Conservation (phyloP, 2,113 vertebrate genomes). For the Nothobranchius furzeri region DNA sequence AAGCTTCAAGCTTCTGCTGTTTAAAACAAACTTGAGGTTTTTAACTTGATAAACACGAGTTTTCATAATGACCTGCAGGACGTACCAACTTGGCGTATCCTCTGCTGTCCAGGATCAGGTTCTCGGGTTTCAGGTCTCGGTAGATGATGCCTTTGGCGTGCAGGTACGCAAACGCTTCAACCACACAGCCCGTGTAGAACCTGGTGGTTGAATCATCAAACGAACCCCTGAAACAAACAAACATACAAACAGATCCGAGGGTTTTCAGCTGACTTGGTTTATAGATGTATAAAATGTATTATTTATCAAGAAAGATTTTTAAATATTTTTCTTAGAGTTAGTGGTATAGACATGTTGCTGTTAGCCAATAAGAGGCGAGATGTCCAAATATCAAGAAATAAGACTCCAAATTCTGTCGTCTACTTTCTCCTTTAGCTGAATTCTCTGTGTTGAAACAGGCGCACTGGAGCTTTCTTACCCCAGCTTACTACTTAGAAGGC, state of each 20-base stretch:
- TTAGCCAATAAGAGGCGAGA: no score
- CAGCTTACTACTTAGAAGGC: no score
- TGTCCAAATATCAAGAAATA: no score
- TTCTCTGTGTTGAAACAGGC: no score
- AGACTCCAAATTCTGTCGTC: no score
- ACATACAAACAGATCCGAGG: not conserved
- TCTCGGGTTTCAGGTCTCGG: slow-evolving; percentile 98
- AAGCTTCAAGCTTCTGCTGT: no score
- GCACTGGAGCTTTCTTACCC: no score
- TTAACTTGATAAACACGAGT: not conserved
- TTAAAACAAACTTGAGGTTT: not conserved
- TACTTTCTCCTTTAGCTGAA: no score
- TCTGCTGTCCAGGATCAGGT: slow-evolving; percentile 94
- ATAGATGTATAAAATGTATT: no score
- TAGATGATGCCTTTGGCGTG: slow-evolving; percentile 99
- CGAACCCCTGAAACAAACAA: slow-evolving; percentile 83
- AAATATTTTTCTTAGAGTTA: no score
- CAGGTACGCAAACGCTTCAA: slow-evolving; percentile 96
- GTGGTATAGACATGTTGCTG: no score
- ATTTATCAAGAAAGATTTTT: no score
- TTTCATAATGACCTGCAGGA: not conserved
- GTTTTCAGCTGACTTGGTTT: not conserved
- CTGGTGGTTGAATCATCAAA: slow-evolving; percentile 95
- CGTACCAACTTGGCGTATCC: slow-evolving; percentile 94
- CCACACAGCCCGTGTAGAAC: slow-evolving; percentile 96